Evolutionary conservation across 2,797 vertebrate genomes (phyloP).

Genomic region (Phoxinus dragarum): DNA sequence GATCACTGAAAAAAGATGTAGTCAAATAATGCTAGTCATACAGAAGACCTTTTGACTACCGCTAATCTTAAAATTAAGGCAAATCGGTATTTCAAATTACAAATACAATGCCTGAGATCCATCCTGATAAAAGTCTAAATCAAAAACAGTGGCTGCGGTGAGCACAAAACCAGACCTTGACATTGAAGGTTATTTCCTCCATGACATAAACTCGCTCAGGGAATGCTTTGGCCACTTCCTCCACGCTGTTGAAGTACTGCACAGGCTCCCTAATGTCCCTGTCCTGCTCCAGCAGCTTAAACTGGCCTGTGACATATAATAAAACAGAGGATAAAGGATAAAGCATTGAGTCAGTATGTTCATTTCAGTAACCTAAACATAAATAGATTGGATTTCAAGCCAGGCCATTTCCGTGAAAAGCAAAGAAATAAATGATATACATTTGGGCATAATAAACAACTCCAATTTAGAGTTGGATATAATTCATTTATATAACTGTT

Average conservation of each 20-base stretch:
- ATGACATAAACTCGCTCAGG: conserved; percentile 99
- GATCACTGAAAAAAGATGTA: background rate
- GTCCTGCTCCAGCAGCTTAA: conserved; percentile 99
- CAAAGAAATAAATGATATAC: background rate
- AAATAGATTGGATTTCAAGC: background rate
- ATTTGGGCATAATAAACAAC: background rate
- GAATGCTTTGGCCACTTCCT: conserved; percentile 99
- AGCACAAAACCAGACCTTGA: conserved; percentile 84
- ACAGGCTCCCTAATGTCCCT: conserved; percentile 98
- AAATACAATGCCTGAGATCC: background rate
- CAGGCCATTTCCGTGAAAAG: background rate
- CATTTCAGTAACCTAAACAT: background rate
- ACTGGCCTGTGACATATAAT: conserved; percentile 88
- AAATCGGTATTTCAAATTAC: background rate
- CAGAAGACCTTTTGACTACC: background rate
- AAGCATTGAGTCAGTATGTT: background rate
- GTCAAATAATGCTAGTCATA: background rate
- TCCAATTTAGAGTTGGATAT: background rate
- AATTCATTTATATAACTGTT: background rate
- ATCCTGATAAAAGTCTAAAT: background rate
- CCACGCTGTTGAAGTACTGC: conserved; percentile 98
- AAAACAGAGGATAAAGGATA: background rate
- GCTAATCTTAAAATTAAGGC: background rate
- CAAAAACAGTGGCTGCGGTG: background rate
- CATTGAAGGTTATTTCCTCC: conserved; percentile 99